Conservation (phyloP, 2,888 invertebrate genomes). For the Allophyes oxyacanthae region DNA sequence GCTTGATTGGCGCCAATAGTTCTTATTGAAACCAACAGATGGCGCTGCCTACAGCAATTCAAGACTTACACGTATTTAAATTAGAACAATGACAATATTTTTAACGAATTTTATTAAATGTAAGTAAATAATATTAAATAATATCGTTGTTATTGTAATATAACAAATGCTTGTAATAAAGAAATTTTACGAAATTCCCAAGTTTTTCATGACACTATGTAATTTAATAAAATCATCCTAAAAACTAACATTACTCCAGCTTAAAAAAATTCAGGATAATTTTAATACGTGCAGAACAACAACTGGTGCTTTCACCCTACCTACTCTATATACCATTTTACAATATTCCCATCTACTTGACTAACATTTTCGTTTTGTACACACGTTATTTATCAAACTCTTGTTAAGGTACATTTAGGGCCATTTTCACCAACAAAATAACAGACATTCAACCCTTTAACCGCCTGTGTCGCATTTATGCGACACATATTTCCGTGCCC, state of each 20-base stretch:
- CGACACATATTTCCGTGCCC: too few species aligned
- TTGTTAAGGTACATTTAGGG: conserved; percentile 40
- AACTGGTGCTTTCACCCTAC: conserved; percentile 20
- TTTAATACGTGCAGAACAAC: background rate
- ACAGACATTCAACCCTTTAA: too few species aligned
- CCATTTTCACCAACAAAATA: too few species aligned
- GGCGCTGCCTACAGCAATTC: conserved; percentile 10
- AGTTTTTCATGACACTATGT: conserved; percentile 14
- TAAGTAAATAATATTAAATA: conserved; percentile 27
- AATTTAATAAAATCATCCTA: conserved; percentile 1
- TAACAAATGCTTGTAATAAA: conserved; percentile 64
- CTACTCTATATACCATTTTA: conserved; percentile 46
- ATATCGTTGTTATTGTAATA: conserved; percentile 52
- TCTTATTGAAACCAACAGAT: conserved; percentile 9
- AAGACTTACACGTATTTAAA: conserved; percentile 2
- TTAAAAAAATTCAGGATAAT: background rate
- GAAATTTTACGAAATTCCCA: conserved; percentile 18
- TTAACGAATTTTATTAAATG: conserved; percentile 15
- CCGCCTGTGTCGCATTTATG: too few species aligned
- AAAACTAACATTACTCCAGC: background rate
- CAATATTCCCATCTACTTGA: conserved; percentile 55
- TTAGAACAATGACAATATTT: background rate
- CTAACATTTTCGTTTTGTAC: conserved; percentile 69
- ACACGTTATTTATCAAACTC: conserved; percentile 52
- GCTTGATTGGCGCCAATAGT: conserved; percentile 12